These are phyloP conservation scores for Rambutsinella grinnellia DNA, from an alignment of 2,888 invertebrate genomes.

Conservation along the genomic window DNA sequence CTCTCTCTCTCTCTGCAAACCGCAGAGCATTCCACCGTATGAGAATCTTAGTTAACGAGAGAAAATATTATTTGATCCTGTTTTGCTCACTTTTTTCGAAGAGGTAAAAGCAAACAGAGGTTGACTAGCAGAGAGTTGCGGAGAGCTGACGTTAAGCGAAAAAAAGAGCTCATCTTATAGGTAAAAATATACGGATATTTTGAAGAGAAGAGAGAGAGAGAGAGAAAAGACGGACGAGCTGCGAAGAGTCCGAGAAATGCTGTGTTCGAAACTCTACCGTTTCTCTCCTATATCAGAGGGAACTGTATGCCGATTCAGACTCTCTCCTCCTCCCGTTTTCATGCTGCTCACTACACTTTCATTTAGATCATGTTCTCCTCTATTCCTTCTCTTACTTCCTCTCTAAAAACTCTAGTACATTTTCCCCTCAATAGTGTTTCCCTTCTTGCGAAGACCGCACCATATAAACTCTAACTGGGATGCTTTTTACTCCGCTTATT, in stretches of 20 bases:
- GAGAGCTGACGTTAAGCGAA: constrained; percentile 1
- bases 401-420: background rate
- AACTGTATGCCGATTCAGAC: background rate
- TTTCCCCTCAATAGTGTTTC: background rate
- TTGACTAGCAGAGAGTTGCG: constrained; percentile 4
- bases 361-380: background rate
- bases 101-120: constrained; percentile 16
- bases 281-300: background rate
- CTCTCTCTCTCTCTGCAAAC: constrained; percentile 2
- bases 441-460: background rate
- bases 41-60: constrained; percentile 18
- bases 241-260: constrained; percentile 29
- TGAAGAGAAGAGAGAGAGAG: constrained; percentile 5
- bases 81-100: background rate
- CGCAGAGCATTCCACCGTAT: constrained; percentile 14
- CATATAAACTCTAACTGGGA: background rate
- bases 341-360: background rate
- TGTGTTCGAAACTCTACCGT: constrained; percentile 5
- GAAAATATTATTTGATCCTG: background rate
- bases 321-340: background rate
- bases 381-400: background rate
- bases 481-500: background rate
- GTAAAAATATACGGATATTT: too few relatives aligned
- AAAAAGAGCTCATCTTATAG: constrained; percentile 10
- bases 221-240: background rate